Evolutionary conservation across 2,888 invertebrate species (phyloP).

Genomic region (Ochropacha duplaris): DNA sequence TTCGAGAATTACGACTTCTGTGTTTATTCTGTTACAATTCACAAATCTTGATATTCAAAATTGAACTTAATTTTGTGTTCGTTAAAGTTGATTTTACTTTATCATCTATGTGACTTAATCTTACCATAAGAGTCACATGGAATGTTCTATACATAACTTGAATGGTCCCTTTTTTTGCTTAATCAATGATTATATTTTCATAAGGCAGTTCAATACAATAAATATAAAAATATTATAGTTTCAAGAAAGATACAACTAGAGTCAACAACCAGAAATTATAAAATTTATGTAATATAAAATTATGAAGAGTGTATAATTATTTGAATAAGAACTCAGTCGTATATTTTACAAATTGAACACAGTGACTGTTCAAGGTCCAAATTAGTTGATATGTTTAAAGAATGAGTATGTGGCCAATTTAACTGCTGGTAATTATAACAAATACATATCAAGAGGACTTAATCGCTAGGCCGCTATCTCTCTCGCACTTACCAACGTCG

Average conservation of each 20-base stretch:
- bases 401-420: too few species aligned
- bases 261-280: neutral
- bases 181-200: neutral
- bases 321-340: neutral
- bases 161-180: neutral
- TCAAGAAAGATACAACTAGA: neutral
- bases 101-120: neutral
- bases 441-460: too few species aligned
- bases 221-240: neutral
- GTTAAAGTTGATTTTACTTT: neutral
- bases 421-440: too few species aligned
- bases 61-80: neutral
- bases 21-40: too few species aligned
- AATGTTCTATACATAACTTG: neutral
- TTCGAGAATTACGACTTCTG: constrained; percentile 2
- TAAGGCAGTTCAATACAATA: neutral
- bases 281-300: neutral
- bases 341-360: too few species aligned
- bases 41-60: neutral
- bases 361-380: neutral
- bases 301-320: neutral
- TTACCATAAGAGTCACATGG: neutral
- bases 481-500: too few species aligned
- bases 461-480: too few species aligned
- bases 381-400: neutral